A percentile compares a stretch with the other conserved stretches of the same genome.
These are phyloP conservation scores for Zaprionus nigranus DNA, from an alignment of 1,140 invertebrate genomes.

Conservation along the genomic window DNA sequence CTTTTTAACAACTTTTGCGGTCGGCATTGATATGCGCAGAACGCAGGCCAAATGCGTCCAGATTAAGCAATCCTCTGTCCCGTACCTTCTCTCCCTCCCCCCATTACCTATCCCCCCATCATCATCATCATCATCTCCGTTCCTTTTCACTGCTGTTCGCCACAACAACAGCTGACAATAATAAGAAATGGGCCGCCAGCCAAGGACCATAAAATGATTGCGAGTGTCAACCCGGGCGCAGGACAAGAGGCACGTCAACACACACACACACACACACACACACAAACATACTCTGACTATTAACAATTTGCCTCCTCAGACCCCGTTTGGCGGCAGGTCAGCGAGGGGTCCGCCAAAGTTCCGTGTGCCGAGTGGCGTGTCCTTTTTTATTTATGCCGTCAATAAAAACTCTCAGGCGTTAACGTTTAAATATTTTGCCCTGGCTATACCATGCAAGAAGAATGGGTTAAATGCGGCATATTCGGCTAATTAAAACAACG, in stretches of 20 bases:
- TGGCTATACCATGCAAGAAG: neutral
- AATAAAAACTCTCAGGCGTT: constrained; percentile 62
- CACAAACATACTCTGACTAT: constrained; percentile 6
- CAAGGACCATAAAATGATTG: constrained; percentile 30
- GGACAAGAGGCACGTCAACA: neutral
- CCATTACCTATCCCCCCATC: no score
- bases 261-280: neutral
- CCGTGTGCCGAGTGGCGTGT: constrained; percentile 11
- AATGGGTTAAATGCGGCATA: neutral
- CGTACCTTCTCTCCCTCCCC: neutral
- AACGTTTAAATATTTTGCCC: constrained; percentile 31
- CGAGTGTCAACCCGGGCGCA: constrained; percentile 5
- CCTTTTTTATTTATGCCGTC: constrained; percentile 65
- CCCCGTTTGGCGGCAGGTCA: neutral
- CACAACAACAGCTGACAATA: constrained; percentile 37
- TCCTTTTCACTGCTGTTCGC: neutral
- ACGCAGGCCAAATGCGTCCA: constrained; percentile 47
- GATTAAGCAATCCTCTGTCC: constrained; percentile 42
- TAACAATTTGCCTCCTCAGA: constrained; percentile 16
- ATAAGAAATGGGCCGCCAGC: constrained; percentile 23
- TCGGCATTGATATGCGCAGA: constrained; percentile 63
- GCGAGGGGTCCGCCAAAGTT: neutral
- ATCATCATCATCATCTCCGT: constrained; percentile 1
- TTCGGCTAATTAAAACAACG: no score
- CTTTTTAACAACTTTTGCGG: constrained; percentile 55